Evolutionary conservation across 1,140 invertebrate species (phyloP).

Genomic region (Drosophila persimilis): DNA sequence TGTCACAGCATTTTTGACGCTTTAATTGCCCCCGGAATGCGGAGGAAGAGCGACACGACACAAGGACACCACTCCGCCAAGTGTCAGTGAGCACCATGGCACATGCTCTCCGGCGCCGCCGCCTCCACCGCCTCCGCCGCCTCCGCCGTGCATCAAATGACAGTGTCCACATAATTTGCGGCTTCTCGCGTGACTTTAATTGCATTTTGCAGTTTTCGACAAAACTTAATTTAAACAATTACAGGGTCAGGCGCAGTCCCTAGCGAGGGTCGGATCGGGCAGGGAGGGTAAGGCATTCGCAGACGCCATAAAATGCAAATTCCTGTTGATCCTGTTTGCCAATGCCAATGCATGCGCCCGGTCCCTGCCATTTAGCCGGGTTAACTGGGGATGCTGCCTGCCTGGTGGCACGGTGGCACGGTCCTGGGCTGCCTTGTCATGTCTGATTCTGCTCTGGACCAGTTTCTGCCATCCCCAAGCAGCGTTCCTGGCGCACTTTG

Average conservation of each 20-base stretch:
- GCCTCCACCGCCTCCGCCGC: not conserved
- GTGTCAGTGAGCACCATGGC: slow-evolving; percentile 3
- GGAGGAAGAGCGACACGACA: slow-evolving; percentile 37
- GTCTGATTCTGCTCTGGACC: slow-evolving; percentile 55
- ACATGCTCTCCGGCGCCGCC: not conserved
- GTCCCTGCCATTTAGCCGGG: slow-evolving; percentile 63
- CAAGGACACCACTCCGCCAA: slow-evolving; percentile 7
- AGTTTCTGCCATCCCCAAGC: slow-evolving; percentile 60
- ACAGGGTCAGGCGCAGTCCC: slow-evolving; percentile 9
- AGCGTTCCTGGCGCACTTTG: slow-evolving; percentile 53
- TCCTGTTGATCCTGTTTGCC: slow-evolving; percentile 79
- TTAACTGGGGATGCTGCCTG: slow-evolving; percentile 38
- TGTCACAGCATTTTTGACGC: slow-evolving; percentile 65
- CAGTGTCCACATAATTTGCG: slow-evolving; percentile 54
- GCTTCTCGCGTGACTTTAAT: slow-evolving; percentile 57
- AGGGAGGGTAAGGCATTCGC: slow-evolving; percentile 55
- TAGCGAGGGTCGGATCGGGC: not conserved
- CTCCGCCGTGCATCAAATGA: slow-evolving; percentile 47
- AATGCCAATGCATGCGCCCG: slow-evolving; percentile 71
- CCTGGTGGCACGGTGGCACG: not conserved
- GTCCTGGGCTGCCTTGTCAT: slow-evolving; percentile 49
- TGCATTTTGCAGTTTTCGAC: slow-evolving; percentile 48
- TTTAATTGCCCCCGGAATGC: slow-evolving; percentile 64
- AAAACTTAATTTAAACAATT: slow-evolving; percentile 74
- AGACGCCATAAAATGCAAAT: slow-evolving; percentile 81